phyloP scores from a whole-genome alignment of 2,113 vertebrate species.

The Microcebus murinus region DNA sequence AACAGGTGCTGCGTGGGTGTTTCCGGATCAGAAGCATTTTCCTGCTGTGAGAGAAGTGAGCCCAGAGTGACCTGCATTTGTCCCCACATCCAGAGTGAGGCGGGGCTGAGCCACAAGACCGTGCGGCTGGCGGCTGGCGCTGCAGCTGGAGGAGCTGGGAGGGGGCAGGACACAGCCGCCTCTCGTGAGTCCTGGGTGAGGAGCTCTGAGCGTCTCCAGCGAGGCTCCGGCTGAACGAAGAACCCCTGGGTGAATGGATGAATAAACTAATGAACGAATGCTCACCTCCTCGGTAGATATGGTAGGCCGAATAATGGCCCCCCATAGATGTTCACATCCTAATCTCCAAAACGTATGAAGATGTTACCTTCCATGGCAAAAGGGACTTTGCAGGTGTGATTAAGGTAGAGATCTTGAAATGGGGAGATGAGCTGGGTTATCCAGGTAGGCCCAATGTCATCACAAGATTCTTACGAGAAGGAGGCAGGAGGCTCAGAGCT shows the following conservation, averaged over 20 bases:
- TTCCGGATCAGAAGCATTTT: not conserved
- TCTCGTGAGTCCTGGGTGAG: not conserved
- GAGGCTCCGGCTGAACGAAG: not conserved
- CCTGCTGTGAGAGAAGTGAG: not conserved
- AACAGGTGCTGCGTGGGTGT: not conserved
- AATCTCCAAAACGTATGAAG: not conserved
- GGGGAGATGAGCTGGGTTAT: not conserved
- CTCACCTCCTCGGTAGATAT: not conserved
- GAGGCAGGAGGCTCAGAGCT: not conserved
- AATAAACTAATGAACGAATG: not conserved
- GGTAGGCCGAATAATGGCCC: not conserved
- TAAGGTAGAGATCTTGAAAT: not conserved
- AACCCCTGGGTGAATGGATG: not conserved
- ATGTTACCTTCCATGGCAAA: not conserved
- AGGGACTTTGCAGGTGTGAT: not conserved
- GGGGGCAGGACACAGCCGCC: not conserved
- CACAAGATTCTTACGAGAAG: not conserved
- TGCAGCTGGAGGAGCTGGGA: not conserved
- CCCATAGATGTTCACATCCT: not conserved
- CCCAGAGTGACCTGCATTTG: not conserved
- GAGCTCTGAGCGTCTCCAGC: not conserved
- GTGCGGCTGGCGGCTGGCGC: not conserved
- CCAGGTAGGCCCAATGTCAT: not conserved
- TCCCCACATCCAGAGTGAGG: not conserved
- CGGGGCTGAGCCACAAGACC: fast-evolving